These are phyloP conservation scores for Tenthredo mesomela DNA, from an alignment of 2,888 invertebrate species.

Conservation along the genomic window DNA sequence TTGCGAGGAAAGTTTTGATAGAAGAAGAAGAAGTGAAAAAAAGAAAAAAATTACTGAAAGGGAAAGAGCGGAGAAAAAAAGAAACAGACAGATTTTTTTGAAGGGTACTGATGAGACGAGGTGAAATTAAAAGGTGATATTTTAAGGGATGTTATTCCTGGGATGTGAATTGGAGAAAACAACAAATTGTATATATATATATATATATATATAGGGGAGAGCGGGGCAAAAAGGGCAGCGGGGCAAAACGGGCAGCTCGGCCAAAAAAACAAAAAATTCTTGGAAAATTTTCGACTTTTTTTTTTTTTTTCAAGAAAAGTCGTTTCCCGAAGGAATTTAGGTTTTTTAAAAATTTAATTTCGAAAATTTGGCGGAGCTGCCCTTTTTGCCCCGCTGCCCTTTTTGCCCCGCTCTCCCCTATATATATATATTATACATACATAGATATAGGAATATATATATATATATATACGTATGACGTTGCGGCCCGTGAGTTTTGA, in stretches of 20 bases:
- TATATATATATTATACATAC: neutral
- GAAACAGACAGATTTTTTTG: neutral
- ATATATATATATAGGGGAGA: no score
- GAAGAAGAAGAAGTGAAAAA: neutral
- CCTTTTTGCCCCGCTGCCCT: no score
- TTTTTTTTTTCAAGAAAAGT: no score
- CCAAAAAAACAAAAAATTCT: no score
- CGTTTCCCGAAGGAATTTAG: no score
- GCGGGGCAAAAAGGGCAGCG: no score
- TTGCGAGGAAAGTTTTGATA: slow-evolving; percentile 19
- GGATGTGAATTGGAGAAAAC: neutral
- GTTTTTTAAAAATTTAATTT: no score
- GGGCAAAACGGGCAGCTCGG: no score
- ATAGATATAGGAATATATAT: neutral
- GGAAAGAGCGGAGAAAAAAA: neutral
- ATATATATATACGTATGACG: neutral
- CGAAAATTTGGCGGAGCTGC: no score
- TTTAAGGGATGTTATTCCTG: neutral
- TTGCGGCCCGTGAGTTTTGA: neutral
- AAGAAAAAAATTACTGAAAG: neutral
- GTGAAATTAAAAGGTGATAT: slow-evolving; percentile 5
- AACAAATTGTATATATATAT: no score
- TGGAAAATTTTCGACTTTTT: no score
- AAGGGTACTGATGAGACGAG: slow-evolving; percentile 8
- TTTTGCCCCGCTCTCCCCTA: no score